These are phyloP conservation scores for Platyrinchus mystaceus DNA, from an alignment of 2,797 vertebrate genomes.

Conservation along the genomic window DNA sequence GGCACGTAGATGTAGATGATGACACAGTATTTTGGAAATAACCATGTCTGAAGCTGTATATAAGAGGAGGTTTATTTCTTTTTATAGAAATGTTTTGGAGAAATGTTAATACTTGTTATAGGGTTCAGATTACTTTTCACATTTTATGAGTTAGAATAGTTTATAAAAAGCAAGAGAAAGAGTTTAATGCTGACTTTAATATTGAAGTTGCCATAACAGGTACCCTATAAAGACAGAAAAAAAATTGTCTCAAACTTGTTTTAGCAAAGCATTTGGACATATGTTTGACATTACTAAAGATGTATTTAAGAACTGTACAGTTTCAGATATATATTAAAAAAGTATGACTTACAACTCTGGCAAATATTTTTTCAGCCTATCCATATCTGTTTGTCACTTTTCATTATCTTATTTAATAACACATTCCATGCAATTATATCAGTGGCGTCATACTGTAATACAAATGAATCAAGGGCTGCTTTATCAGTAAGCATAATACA, in stretches of 20 bases:
- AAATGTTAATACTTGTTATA: not conserved
- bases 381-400: not conserved
- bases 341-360: not conserved
- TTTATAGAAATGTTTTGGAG: not conserved
- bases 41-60: not conserved
- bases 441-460: not conserved
- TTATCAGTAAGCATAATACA: not conserved
- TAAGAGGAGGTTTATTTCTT: not conserved
- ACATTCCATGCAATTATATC: not conserved
- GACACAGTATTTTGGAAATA: not conserved
- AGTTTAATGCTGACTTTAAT: not conserved
- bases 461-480: not conserved
- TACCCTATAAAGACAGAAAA: not conserved
- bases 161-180: not conserved
- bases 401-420: not conserved
- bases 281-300: not conserved
- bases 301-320: not conserved
- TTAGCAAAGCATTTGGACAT: not conserved
- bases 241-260: fast-evolving
- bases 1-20: not conserved
- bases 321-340: not conserved
- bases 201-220: not conserved
- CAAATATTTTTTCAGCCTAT: not conserved
- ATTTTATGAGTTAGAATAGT: not conserved
- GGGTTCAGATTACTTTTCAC: not conserved